phyloP scores from a whole-genome alignment of 2,797 vertebrate genomes.

The Malacoctenus gilli region DNA sequence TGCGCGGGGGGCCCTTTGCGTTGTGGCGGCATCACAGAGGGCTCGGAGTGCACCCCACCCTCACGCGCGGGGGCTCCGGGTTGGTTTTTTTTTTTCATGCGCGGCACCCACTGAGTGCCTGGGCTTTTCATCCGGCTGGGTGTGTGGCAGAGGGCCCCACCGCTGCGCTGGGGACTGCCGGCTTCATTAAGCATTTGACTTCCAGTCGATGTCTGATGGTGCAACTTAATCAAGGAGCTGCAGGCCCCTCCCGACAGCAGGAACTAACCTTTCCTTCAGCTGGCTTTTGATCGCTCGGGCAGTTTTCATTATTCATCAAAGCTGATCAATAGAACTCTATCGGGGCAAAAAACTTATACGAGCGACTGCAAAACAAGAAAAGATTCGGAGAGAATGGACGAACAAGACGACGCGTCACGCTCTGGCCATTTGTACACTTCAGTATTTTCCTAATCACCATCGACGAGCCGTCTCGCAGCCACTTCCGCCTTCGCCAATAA shows the following conservation, averaged over 20 bases:
- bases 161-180: constrained; percentile 65
- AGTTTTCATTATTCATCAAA: constrained; percentile 56
- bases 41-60: constrained; percentile 39
- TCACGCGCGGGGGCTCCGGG: constrained; percentile 30
- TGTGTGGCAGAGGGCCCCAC: constrained; percentile 53
- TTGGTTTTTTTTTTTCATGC: no score
- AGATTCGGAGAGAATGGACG: constrained; percentile 32
- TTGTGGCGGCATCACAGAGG: constrained; percentile 58
- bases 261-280: constrained; percentile 70
- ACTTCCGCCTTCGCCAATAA: constrained; percentile 43
- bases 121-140: constrained; percentile 70
- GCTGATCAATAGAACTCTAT: constrained; percentile 51
- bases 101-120: constrained; percentile 40
- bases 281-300: constrained; percentile 37
- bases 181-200: constrained; percentile 81
- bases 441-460: constrained; percentile 59
- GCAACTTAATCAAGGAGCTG: constrained; percentile 77
- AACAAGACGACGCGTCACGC: constrained; percentile 19
- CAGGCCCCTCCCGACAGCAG: constrained; percentile 63
- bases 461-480: constrained; percentile 42
- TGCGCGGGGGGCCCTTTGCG: constrained; percentile 42
- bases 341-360: constrained; percentile 22
- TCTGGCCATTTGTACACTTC: constrained; percentile 31
- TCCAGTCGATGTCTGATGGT: constrained; percentile 77
- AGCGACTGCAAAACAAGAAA: constrained; percentile 17